A percentile compares a stretch with the other conserved stretches of the same genome.
Conservation (phyloP, 35 echinoderm and acorn worm species). For the Amphiura filiformis region DNA sequence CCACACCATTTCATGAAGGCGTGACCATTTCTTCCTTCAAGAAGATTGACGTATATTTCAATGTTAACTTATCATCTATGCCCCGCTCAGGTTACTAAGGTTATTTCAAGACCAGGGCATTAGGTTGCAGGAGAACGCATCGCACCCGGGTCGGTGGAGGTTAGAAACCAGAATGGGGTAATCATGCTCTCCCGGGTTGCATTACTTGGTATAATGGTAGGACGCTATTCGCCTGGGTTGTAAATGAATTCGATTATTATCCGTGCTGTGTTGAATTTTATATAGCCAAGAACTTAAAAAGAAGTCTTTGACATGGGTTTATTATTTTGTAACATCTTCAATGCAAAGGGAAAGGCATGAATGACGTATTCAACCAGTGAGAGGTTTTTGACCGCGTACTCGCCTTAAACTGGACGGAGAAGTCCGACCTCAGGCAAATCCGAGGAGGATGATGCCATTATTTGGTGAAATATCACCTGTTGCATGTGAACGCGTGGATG, state of each 20-base stretch:
- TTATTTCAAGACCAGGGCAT: conserved; percentile 1
- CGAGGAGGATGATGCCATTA: too few relatives aligned
- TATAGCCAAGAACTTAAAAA: neutral
- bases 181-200: neutral
- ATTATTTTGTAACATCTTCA: conserved; percentile 2
- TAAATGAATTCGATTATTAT: conserved; percentile 3
- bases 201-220: neutral
- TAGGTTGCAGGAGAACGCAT: neutral
- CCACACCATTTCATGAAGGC: neutral
- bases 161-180: neutral
- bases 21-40: neutral
- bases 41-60: too few relatives aligned
- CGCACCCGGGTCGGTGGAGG: neutral
- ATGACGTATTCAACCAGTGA: too few relatives aligned
- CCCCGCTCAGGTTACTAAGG: neutral
- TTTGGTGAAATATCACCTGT: too few relatives aligned
- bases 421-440: too few relatives aligned
- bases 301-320: neutral
- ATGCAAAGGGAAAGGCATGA: too few relatives aligned
- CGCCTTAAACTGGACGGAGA: too few relatives aligned
- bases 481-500: too few relatives aligned
- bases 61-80: neutral
- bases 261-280: neutral
- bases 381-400: too few relatives aligned
- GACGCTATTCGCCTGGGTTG: neutral